Base-by-base conservation (phyloP, 2,888 invertebrate genomes). In the Parnassius smintheus region DNA sequence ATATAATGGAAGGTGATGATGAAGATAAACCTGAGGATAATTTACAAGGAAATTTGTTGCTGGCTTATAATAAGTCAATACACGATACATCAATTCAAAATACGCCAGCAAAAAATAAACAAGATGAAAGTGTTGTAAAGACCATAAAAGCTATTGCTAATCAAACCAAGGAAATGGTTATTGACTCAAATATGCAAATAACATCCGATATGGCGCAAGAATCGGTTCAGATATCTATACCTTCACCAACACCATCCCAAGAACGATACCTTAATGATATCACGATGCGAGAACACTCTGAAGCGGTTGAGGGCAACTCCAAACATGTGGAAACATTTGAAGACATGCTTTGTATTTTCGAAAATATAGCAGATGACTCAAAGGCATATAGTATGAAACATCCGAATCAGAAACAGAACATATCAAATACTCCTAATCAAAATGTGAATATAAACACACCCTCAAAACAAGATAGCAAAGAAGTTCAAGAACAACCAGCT, bases 341-440 rank as follows among this genome's bases (percentile, higher is more conserved):
- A 72, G 95, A 95, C 72, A 94, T 95, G 83, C 81, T 95, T 12
- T 94, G 94, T 75, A 94, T 95, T 92, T 86, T 95, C 52, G 94
- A 95, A 70, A 94, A 94, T 67, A 95, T 95, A 54, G 86, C 91
- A 2, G 88, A 88, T 62, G 90, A 90, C 49, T 70, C 79, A 2
- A 91, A 91, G 72, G 70, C 78, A 1, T 89, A 81, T 70, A 79
- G 75, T 11, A 75, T 79, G 70, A 87, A 87, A 69, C 84, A 84
- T 35, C 68, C 71, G 50, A 73, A 71, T 59, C 71, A 71, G 35
- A 80, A 82, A 66, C 68, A 80, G 42, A 67, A 73, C 12, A 74
- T 71, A 55, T 61, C 73, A 1, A 75, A 73, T 58, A 52, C 62
- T 42, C 56, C 61, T 9, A 65, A 70, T 42, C 76, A 76, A 55